phyloP scores from a whole-genome alignment of 2,888 invertebrate genomes.

The Plemyria rubiginata region DNA sequence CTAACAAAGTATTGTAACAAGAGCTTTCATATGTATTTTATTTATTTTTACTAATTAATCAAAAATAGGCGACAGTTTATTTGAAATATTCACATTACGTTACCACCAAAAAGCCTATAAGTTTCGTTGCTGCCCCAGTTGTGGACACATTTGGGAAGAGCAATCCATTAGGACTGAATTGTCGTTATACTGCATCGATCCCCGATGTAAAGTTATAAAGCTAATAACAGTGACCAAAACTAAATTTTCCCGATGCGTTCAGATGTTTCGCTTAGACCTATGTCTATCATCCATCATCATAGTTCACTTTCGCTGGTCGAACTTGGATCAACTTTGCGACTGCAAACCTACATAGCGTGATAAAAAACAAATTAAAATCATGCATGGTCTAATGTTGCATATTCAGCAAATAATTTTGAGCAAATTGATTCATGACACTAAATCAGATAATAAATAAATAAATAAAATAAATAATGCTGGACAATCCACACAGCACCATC shows the following conservation, averaged over 20 bases:
- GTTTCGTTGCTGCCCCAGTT: slow-evolving; percentile 64
- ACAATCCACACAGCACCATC: too few relatives aligned
- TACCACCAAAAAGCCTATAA: slow-evolving; percentile 35
- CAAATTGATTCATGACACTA: background rate
- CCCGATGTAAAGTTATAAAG: slow-evolving; percentile 38
- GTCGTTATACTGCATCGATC: too few relatives aligned
- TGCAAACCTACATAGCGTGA: background rate
- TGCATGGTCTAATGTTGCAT: background rate
- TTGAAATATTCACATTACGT: slow-evolving; percentile 2
- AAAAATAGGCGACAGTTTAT: slow-evolving; percentile 4
- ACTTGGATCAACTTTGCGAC: slow-evolving; percentile 39
- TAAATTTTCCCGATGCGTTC: slow-evolving; percentile 69
- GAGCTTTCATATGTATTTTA: slow-evolving; percentile 19
- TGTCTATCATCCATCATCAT: slow-evolving; percentile 72
- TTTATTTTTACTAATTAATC: slow-evolving; percentile 15
- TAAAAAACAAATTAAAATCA: background rate
- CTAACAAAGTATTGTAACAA: slow-evolving; percentile 63
- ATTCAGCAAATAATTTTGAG: background rate
- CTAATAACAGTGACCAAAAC: slow-evolving; percentile 43
- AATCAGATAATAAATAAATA: background rate
- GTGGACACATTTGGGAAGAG: slow-evolving; percentile 68
- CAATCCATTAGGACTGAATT: slow-evolving; percentile 47
- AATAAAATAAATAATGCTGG: too few relatives aligned
- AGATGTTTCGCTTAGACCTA: slow-evolving; percentile 74
- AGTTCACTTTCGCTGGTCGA: slow-evolving; percentile 60